Evolutionary conservation across 2,797 vertebrate species (phyloP).

Genomic region (Hippocampus kuda): DNA sequence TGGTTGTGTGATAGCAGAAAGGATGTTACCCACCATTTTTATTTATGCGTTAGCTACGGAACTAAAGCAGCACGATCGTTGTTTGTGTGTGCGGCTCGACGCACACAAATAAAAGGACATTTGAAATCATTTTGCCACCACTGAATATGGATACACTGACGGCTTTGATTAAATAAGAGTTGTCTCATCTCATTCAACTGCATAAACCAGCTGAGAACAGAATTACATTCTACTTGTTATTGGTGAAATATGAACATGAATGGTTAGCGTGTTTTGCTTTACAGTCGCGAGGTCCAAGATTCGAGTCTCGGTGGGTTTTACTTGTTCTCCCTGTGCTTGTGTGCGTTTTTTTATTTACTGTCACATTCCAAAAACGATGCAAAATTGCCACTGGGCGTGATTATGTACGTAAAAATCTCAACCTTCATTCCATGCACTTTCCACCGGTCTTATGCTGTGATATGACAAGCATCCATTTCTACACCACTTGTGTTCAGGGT

Average conservation of each 20-base stretch:
- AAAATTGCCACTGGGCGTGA: no score
- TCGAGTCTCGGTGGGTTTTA: no score
- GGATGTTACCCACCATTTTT: slow-evolving; percentile 6
- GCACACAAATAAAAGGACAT: background rate
- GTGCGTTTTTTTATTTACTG: no score
- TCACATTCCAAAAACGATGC: background rate
- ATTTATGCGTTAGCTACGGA: slow-evolving; percentile 21
- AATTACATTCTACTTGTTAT: no score
- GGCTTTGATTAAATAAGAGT: background rate
- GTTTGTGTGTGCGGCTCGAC: background rate
- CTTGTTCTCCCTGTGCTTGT: no score
- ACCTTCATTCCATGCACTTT: background rate
- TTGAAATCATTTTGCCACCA: background rate
- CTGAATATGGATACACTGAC: background rate
- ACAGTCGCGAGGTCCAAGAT: no score
- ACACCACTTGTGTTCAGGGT: no score
- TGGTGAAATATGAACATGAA: no score
- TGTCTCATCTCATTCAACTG: background rate
- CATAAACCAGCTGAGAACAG: no score
- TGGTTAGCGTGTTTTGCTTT: no score
- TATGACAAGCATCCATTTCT: no score
- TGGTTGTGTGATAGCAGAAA: slow-evolving; percentile 26
- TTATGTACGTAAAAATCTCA: background rate
- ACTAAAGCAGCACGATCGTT: slow-evolving; percentile 9
- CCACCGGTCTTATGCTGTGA: background rate